A percentile compares a stretch with the other conserved stretches of the same genome.
Conservation (phyloP, 2,797 vertebrate genomes). For the Propithecus perrieri region DNA sequence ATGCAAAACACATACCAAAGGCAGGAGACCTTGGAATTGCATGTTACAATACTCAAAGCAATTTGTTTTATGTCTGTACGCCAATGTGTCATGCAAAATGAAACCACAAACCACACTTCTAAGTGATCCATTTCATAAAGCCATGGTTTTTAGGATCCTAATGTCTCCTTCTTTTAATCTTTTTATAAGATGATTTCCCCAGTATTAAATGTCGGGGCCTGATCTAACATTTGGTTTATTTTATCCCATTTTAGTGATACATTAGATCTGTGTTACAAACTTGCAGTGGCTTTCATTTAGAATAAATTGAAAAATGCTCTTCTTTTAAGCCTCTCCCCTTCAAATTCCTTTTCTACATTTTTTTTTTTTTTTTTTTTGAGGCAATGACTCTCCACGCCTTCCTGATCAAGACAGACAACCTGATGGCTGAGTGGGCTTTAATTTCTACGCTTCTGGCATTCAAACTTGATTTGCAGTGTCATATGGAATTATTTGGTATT, state of each 20-base stretch:
- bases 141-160: background rate
- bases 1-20: constrained; percentile 27
- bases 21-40: constrained; percentile 30
- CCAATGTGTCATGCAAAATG: constrained; percentile 32
- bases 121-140: constrained; percentile 56
- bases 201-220: constrained; percentile 36
- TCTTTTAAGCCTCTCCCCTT: constrained; percentile 61
- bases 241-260: constrained; percentile 39
- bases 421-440: constrained; percentile 71
- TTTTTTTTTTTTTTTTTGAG: background rate
- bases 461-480: constrained; percentile 69
- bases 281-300: constrained; percentile 56
- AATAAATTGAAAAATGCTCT: constrained; percentile 63
- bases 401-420: constrained; percentile 71
- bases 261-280: constrained; percentile 20
- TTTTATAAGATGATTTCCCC: constrained; percentile 31
- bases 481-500: constrained; percentile 72
- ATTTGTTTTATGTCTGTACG: constrained; percentile 58
- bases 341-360: constrained; percentile 54
- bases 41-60: constrained; percentile 51
- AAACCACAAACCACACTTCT: constrained; percentile 49
- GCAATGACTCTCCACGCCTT: constrained; percentile 50
- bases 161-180: constrained; percentile 22
- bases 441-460: constrained; percentile 63
- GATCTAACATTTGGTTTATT: constrained; percentile 30